A percentile compares a stretch with the other conserved stretches of the same genome.
These are phyloP conservation scores for Bothrops jararaca DNA, from an alignment of 2,113 vertebrate genomes.

Conservation along the genomic window DNA sequence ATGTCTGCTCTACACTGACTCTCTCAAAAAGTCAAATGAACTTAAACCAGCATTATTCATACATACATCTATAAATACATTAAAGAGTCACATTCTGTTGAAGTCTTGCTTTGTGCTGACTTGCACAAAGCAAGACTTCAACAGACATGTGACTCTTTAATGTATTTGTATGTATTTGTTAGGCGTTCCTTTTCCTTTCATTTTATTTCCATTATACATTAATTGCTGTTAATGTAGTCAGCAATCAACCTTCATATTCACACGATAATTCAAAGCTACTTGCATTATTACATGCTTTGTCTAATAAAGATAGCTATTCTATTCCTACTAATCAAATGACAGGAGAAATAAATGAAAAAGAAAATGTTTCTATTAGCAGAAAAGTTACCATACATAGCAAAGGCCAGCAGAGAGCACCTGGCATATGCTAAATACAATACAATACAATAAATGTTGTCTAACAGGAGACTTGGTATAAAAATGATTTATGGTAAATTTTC, in stretches of 20 bases:
- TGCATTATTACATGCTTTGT: neutral
- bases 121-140: too few relatives aligned
- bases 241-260: neutral
- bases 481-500: neutral
- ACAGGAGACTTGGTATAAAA: neutral
- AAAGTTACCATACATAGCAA: conserved; percentile 9
- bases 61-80: neutral
- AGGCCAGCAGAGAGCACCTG: neutral
- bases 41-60: neutral
- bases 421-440: neutral
- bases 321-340: neutral
- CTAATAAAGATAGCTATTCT: neutral
- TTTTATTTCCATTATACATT: neutral
- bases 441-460: neutral
- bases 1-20: too few relatives aligned
- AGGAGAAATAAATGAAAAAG: neutral
- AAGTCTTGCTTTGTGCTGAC: neutral
- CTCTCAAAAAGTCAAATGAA: neutral
- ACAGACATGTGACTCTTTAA: too few relatives aligned
- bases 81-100: neutral
- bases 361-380: neutral
- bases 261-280: neutral
- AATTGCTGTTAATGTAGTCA: neutral
- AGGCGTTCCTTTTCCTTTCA: neutral
- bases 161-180: too few relatives aligned